A percentile compares a stretch with the other conserved stretches of the same genome.
Evolutionary conservation across 2,797 vertebrate genomes (phyloP).

Genomic region (Choloepus didactylus): DNA sequence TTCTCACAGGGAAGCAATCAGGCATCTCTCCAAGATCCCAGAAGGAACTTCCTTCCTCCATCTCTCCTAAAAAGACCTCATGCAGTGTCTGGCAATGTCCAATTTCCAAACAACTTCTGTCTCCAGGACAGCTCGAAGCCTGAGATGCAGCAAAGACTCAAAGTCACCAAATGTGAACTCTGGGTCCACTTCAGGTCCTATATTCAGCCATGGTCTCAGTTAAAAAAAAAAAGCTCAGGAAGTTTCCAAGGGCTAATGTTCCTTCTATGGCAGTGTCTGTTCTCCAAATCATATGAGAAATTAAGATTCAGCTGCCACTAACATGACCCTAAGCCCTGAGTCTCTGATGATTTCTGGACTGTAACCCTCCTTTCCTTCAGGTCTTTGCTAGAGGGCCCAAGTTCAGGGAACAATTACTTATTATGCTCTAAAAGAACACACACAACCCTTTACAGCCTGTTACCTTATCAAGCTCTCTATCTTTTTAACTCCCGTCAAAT

Average conservation of each 20-base stretch:
- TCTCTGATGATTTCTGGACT: background rate
- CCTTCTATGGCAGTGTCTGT: background rate
- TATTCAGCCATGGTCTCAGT: background rate
- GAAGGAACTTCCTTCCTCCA: background rate
- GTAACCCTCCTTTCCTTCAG: background rate
- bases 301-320: background rate
- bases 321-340: background rate
- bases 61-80: background rate
- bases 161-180: background rate
- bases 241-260: background rate
- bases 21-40: background rate
- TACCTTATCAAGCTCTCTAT: background rate
- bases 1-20: background rate
- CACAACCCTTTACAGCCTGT: background rate
- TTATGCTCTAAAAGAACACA: background rate
- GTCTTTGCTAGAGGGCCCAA: background rate
- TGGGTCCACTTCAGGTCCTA: too few relatives aligned
- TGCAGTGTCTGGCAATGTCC: background rate
- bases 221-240: background rate
- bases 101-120: background rate
- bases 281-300: background rate
- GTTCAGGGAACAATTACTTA: background rate
- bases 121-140: background rate
- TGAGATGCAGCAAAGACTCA: background rate
- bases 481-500: background rate